These are phyloP conservation scores for Burhinus bistriatus DNA, from an alignment of 2,113 vertebrate genomes.

Conservation along the genomic window DNA sequence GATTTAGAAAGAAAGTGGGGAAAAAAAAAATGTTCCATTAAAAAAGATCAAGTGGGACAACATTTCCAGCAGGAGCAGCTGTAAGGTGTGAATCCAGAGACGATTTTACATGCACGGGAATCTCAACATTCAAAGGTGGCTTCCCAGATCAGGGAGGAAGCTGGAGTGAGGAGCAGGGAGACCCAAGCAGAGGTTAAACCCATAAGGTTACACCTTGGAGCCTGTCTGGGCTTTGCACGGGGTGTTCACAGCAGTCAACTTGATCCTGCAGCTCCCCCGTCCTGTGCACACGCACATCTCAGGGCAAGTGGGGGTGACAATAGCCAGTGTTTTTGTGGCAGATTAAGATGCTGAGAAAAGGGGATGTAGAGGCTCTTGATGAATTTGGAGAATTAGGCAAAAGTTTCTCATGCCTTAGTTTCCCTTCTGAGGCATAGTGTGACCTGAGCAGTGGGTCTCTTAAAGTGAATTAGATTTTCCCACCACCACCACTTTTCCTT, in stretches of 20 bases:
- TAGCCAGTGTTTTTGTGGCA: too few relatives aligned
- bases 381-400: background rate
- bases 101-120: background rate
- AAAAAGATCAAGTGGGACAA: background rate
- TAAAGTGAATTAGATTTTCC: background rate
- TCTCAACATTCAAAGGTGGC: background rate
- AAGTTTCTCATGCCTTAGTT: background rate
- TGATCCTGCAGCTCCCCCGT: background rate
- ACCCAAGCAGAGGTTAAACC: background rate
- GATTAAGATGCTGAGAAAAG: background rate
- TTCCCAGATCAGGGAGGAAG: background rate
- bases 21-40: accelerated
- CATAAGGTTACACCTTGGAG: background rate
- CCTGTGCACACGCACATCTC: accelerated
- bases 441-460: background rate
- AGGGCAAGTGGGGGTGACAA: background rate
- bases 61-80: background rate
- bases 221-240: background rate
- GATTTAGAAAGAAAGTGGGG: accelerated
- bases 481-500: background rate
- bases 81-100: background rate
- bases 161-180: background rate
- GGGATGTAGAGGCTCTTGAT: background rate
- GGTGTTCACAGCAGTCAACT: accelerated
- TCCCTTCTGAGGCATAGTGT: background rate